Evolutionary conservation across 2,113 vertebrate species (phyloP), one percentile per base, ranked within the genome.

Genomic region (Hippocampus mohnikei): DNA sequence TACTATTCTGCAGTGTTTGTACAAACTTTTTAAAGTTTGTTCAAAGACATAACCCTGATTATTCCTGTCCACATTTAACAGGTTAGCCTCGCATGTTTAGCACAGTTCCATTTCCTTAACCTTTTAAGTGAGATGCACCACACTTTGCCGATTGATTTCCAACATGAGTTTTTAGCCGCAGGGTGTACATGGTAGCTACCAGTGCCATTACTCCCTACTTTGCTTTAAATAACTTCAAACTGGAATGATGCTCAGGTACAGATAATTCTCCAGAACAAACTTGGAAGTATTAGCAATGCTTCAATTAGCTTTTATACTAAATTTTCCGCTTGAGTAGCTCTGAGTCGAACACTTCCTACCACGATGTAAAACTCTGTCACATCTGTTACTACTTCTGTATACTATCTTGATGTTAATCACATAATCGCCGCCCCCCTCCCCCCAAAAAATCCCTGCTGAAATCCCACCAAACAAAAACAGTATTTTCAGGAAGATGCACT

Each of bases 331-430:
- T 73, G 73, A 79, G 73, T 84, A 83, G 77, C 69, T 78, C 67
- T 70, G 27, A 79, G 23, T 37, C 68, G 69, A 56, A 69, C 37
- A 56, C 58, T 66, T 60, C 66, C 27, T 10, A 12, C 77, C 1
- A 5, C 33, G 55, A 82, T 81, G 86, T 77, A 81, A 89, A 90
- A 89, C 81, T 69, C 89, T 83, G 87, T 83, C 78, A 80, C 72
- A 48, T 89, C 87, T 80, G 85, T 90, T 86, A 85, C 82, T 69
- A 71, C 80, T 84, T n/a, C 73, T 67, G 81, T 77, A 82, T 86
- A 89, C 82, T 80, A 85, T 86, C 86, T 81, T 79, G 85, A 86
- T 75, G 83, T 88, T 91, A 90, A 89, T 89, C 86, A 46, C 63
- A 78, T 91, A 91, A 93, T 91, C 90, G 6, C 46, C 15, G 1